phyloP scores from a whole-genome alignment of 2,888 invertebrate species.

The Trissoscelio sp. region DNA sequence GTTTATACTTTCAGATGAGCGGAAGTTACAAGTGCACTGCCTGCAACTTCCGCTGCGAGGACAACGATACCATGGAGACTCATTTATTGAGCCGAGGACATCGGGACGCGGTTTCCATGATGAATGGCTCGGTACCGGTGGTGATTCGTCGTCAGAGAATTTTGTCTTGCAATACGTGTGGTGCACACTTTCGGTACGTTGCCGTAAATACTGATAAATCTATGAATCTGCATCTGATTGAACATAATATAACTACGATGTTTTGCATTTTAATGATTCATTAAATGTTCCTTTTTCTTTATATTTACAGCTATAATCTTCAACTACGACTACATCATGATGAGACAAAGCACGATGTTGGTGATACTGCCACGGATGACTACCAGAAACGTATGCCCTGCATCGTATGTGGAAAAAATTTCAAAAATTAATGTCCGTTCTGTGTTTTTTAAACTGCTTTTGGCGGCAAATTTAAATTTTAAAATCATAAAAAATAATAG shows the following conservation, averaged over 20 bases:
- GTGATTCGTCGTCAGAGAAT: conserved; percentile 88
- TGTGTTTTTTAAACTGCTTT: no score
- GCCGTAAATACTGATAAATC: conserved; percentile 55
- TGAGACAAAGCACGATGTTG: conserved; percentile 84
- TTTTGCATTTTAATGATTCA: background rate
- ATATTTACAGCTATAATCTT: conserved; percentile 86
- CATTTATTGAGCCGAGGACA: conserved; percentile 89
- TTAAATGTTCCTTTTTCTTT: background rate
- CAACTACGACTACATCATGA: conserved; percentile 87
- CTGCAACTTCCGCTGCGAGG: conserved; percentile 88
- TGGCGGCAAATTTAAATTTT: no score
- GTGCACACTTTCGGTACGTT: conserved; percentile 86
- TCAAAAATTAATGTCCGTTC: conserved; percentile 87
- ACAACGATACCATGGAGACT: conserved; percentile 87
- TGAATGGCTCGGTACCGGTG: conserved; percentile 92
- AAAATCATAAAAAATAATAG: no score
- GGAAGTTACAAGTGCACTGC: conserved; percentile 90
- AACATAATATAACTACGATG: background rate
- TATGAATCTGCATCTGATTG: conserved; percentile 30
- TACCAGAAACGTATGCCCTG: conserved; percentile 88
- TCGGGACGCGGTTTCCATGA: conserved; percentile 89
- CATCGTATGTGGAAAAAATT: conserved; percentile 85
- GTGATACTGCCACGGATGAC: conserved; percentile 86
- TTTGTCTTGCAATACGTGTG: conserved; percentile 88
- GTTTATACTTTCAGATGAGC: conserved; percentile 79